Conservation (phyloP, 2,113 vertebrate species). For the Microtus pennsylvanicus region DNA sequence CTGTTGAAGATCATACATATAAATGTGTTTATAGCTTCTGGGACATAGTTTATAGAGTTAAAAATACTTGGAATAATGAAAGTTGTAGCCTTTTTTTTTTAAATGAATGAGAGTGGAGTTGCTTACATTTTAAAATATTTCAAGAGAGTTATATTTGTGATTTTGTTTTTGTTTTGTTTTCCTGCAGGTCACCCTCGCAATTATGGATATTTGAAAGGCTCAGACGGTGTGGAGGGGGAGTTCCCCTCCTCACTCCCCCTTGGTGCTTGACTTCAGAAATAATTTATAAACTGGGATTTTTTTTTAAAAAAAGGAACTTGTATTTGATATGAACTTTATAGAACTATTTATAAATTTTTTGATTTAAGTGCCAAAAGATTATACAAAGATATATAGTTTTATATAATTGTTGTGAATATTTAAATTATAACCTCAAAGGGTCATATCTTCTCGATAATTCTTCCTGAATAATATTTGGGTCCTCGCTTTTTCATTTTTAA, state of each 20-base stretch:
- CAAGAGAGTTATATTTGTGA: conserved; percentile 41
- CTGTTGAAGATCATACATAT: not conserved
- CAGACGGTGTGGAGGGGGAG: conserved; percentile 90
- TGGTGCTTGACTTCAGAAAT: conserved; percentile 86
- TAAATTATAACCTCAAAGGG: conserved; percentile 85
- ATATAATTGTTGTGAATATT: conserved; percentile 86
- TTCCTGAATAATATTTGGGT: conserved; percentile 76
- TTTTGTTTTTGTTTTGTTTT: conserved; percentile 73
- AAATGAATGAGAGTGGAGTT: not conserved
- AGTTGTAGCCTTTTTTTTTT: not conserved
- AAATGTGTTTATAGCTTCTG: conserved; percentile 27
- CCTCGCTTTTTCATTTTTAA: conserved; percentile 74
- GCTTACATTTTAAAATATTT: conserved; percentile 14
- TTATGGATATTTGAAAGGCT: conserved; percentile 96
- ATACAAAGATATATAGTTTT: conserved; percentile 82
- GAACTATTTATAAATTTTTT: conserved; percentile 88
- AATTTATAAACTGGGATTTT: conserved; percentile 86
- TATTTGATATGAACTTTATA: conserved; percentile 86
- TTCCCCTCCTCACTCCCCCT: conserved; percentile 90
- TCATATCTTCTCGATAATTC: conserved; percentile 83
- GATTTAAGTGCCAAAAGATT: conserved; percentile 87
- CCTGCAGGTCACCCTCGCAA: conserved; percentile 93
- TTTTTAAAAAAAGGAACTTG: conserved; percentile 85
- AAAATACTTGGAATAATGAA: conserved; percentile 3
- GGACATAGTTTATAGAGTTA: not conserved